phyloP scores from a whole-genome alignment of 2,888 invertebrate species.

The Sphaeridia pumilis region DNA sequence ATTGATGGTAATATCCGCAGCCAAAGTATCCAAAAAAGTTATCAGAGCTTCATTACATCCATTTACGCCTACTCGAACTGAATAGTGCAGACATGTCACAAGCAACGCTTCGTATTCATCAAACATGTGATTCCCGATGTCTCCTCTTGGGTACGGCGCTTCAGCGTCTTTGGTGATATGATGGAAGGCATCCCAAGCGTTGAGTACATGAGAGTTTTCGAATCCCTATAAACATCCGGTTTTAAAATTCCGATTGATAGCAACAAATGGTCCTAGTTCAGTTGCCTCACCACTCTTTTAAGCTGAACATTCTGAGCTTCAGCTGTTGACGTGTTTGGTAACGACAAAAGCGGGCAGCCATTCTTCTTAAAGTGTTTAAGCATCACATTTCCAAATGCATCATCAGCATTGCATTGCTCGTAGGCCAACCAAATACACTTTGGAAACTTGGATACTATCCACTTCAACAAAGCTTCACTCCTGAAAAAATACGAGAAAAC shows the following conservation, averaged over 20 bases:
- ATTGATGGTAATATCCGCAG: neutral
- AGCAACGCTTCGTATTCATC: conserved; percentile 33
- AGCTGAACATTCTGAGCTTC: conserved; percentile 24
- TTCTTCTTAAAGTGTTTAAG: conserved; percentile 30
- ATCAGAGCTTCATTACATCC: conserved; percentile 11
- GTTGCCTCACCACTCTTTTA: conserved; percentile 17
- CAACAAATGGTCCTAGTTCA: neutral
- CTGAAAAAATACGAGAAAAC: conserved; percentile 11
- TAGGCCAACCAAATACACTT: conserved; percentile 32
- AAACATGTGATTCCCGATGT: conserved; percentile 22
- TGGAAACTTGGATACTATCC: conserved; percentile 27
- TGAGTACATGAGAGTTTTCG: conserved; percentile 12
- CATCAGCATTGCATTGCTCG: conserved; percentile 31
- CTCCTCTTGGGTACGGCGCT: conserved; percentile 18
- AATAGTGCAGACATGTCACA: conserved; percentile 32
- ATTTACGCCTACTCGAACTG: conserved; percentile 26
- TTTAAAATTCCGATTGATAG: neutral
- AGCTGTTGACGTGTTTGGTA: conserved; percentile 21
- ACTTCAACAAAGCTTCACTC: conserved; percentile 23
- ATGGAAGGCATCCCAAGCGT: conserved; percentile 30
- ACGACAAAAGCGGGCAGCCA: conserved; percentile 28
- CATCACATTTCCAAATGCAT: conserved; percentile 33
- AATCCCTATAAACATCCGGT: conserved; percentile 1
- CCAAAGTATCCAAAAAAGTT: conserved; percentile 3
- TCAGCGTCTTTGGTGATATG: conserved; percentile 20